Percentiles rank a stretch among this genome's conserved stretches.
Evolutionary conservation across 2,113 vertebrate genomes (phyloP).

Genomic region (Psilopogon haemacephalus): DNA sequence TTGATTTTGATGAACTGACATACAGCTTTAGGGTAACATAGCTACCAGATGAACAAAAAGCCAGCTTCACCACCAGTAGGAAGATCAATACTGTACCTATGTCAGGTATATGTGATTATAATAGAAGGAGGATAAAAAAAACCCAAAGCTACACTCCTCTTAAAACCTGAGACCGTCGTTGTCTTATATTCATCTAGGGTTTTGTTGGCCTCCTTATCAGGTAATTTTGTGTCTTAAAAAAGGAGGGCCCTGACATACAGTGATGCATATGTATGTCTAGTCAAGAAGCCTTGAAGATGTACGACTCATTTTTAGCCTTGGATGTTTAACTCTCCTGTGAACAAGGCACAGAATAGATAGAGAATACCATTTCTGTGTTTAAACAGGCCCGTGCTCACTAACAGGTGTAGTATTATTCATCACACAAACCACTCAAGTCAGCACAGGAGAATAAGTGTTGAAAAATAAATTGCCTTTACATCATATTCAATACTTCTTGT

Average conservation of each 20-base stretch:
- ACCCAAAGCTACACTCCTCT: neutral
- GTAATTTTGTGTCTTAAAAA: neutral
- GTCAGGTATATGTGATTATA: slow-evolving; percentile 36
- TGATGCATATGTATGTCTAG: neutral
- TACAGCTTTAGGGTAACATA: slow-evolving; percentile 40
- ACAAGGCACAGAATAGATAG: neutral
- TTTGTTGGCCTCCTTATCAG: neutral
- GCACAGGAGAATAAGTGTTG: neutral
- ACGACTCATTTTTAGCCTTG: neutral
- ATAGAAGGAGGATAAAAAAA: neutral
- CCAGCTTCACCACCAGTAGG: neutral
- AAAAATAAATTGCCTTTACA: neutral
- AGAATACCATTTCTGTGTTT: neutral
- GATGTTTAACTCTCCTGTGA: neutral
- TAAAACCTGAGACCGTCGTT: neutral
- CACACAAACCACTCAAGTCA: neutral
- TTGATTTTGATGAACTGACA: slow-evolving; percentile 60
- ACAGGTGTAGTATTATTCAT: neutral
- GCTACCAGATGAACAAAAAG: slow-evolving; percentile 21
- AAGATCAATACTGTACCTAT: neutral
- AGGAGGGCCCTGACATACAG: neutral
- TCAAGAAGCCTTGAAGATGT: neutral
- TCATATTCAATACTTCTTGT: neutral
- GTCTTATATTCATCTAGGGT: neutral
- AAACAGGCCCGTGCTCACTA: neutral